Conservation (phyloP, 2,113 vertebrate species). For the pig (Sus scrofa) region DNA sequence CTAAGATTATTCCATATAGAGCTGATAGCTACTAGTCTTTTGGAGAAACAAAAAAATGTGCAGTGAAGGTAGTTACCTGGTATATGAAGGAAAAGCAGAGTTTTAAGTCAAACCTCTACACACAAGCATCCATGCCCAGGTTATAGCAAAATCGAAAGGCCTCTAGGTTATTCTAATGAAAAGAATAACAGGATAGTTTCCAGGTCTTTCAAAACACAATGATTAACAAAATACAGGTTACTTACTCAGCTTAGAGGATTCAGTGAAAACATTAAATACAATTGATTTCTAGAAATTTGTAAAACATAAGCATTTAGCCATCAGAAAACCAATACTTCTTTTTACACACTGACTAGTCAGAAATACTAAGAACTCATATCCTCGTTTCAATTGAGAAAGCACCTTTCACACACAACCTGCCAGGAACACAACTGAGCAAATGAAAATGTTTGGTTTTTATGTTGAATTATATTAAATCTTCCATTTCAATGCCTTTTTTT, state of each 20-base stretch:
- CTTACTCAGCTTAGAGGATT: constrained; percentile 25
- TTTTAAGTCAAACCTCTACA: constrained; percentile 26
- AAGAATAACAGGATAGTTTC: not conserved
- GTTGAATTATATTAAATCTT: not conserved
- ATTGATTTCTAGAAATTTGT: not conserved
- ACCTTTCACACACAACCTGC: not conserved
- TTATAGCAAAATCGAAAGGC: not conserved
- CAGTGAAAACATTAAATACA: not conserved
- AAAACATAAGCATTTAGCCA: constrained; percentile 16
- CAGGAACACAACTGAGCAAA: not conserved
- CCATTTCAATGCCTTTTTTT: too few relatives aligned
- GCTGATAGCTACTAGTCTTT: not conserved
- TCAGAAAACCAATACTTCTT: not conserved
- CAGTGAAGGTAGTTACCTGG: not conserved
- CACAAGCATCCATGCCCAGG: not conserved
- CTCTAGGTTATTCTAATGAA: not conserved
- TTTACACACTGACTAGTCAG: not conserved
- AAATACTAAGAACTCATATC: not conserved
- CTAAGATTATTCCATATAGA: not conserved
- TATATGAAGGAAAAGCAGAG: not conserved
- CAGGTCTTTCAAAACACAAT: constrained; percentile 22
- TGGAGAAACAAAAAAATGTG: constrained; percentile 18
- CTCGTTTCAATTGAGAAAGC: constrained; percentile 29
- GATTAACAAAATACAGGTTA: constrained; percentile 20
- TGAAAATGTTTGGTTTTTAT: constrained; percentile 33